phyloP scores from a whole-genome alignment of 2,113 vertebrate genomes.

The Bolborhynchus lineola region DNA sequence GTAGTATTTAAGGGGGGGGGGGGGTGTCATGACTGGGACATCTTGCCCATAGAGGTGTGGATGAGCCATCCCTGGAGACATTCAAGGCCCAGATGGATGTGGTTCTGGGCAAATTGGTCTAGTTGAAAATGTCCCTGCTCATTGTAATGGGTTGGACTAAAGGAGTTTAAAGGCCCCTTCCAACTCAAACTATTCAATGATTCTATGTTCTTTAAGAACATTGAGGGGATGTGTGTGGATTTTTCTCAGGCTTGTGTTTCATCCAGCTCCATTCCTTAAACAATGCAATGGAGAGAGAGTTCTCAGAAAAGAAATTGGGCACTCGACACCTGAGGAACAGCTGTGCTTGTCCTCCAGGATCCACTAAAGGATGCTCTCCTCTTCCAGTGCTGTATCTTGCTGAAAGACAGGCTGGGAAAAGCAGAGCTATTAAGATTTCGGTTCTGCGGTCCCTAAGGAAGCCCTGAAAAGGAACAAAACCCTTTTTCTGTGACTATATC shows the following conservation, averaged over 20 bases:
- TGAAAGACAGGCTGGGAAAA: background rate
- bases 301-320: background rate
- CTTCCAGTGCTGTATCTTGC: background rate
- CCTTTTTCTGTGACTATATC: background rate
- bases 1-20: background rate
- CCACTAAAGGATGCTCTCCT: background rate
- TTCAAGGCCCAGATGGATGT: background rate
- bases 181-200: background rate
- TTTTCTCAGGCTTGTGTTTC: background rate
- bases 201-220: background rate
- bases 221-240: background rate
- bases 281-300: background rate
- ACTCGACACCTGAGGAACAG: background rate
- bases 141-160: background rate
- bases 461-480: background rate
- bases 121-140: background rate
- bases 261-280: background rate
- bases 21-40: background rate
- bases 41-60: background rate
- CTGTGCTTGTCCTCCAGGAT: background rate
- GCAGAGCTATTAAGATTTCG: background rate
- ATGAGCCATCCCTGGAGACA: background rate
- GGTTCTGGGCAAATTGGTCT: background rate
- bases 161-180: background rate
- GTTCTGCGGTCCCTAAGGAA: background rate